Evolutionary conservation across 1,140 invertebrate species (phyloP).

Genomic region (Acromyrmex charruanus): DNA sequence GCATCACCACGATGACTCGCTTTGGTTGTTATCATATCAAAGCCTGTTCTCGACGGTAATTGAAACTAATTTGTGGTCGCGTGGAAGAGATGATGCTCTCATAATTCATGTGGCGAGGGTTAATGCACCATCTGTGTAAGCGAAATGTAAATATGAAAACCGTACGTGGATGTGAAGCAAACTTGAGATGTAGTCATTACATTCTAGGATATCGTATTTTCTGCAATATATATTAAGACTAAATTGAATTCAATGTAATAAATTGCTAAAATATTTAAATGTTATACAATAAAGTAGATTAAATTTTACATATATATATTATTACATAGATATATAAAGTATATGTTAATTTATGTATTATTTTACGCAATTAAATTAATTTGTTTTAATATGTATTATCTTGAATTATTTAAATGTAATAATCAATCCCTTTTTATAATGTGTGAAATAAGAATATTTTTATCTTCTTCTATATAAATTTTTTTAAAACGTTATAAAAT

Average conservation of each 20-base stretch:
- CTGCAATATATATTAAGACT: conserved; percentile 8
- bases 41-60: conserved; percentile 46
- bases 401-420: neutral
- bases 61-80: conserved; percentile 53
- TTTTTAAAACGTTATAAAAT: neutral
- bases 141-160: conserved; percentile 51
- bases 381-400: neutral
- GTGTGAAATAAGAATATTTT: neutral
- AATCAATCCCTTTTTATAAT: neutral
- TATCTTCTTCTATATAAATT: neutral
- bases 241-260: conserved; percentile 16
- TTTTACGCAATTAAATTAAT: neutral
- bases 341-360: neutral
- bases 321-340: neutral
- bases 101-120: conserved; percentile 49
- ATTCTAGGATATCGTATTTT: conserved; percentile 17
- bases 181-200: conserved; percentile 27
- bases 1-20: conserved; percentile 47
- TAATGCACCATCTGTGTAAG: conserved; percentile 50
- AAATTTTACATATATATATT: neutral
- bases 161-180: conserved; percentile 13
- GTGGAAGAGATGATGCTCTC: conserved; percentile 51
- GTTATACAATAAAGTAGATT: neutral
- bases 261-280: neutral
- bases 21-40: conserved; percentile 54